These are phyloP conservation scores for Cyphomyrus discorhynchus DNA, from an alignment of 2,113 vertebrate genomes.

Conservation along the genomic window DNA sequence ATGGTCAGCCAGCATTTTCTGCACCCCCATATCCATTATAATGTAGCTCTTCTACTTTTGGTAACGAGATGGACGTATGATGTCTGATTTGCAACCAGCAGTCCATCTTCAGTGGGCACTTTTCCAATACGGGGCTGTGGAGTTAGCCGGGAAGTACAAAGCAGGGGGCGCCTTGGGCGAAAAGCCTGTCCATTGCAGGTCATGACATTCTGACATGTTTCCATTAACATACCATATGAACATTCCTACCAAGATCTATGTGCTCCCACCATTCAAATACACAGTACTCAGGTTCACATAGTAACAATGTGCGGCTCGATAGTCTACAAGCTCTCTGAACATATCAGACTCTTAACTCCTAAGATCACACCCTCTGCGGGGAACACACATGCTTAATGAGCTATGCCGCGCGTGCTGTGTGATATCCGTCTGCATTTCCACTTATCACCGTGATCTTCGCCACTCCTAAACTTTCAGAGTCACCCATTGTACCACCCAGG, in stretches of 20 bases:
- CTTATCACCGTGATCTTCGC: neutral
- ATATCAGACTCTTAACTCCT: neutral
- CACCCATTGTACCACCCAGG: neutral
- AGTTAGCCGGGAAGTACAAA: neutral
- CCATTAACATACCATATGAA: neutral
- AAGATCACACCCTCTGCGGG: neutral
- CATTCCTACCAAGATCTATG: neutral
- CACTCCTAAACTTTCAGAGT: neutral
- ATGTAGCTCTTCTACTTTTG: neutral
- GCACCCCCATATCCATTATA: neutral
- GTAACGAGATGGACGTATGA: neutral
- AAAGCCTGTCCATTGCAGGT: neutral
- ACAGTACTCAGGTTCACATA: neutral
- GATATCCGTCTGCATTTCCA: neutral
- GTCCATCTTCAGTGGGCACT: neutral
- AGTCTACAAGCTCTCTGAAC: neutral
- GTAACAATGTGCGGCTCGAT: neutral
- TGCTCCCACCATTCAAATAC: neutral
- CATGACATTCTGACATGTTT: neutral
- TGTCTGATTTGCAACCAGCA: neutral
- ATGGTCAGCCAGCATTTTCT: neutral
- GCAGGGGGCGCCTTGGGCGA: neutral
- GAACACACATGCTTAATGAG: neutral
- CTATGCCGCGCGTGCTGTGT: neutral
- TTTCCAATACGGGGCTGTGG: too few relatives aligned